A percentile compares a stretch with the other conserved stretches of the same genome.
Conservation (phyloP, 2,797 vertebrate genomes). For the Rhinella marina region DNA sequence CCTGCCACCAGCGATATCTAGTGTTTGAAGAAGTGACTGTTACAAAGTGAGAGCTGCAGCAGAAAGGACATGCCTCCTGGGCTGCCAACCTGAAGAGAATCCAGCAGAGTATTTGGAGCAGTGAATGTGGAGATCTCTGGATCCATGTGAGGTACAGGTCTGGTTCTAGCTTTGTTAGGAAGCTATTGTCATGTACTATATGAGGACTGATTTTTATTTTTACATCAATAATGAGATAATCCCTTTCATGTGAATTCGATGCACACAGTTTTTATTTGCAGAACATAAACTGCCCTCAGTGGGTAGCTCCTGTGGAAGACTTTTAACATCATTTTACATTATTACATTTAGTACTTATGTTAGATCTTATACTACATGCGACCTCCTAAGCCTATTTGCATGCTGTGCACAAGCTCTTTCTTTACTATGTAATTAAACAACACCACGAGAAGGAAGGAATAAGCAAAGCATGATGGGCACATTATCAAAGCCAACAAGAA, state of each 20-base stretch:
- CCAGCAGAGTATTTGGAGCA: no score
- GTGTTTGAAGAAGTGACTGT: no score
- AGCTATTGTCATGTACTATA: no score
- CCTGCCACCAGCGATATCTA: no score
- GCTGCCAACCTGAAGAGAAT: no score
- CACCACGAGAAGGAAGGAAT: conserved; percentile 21
- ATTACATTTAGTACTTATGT: background rate
- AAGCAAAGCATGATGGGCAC: conserved; percentile 44
- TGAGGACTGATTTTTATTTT: no score
- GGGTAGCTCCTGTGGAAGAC: background rate
- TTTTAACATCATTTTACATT: background rate
- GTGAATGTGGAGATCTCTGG: no score
- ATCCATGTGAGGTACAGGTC: no score
- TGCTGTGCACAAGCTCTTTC: conserved; percentile 33
- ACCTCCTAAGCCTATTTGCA: conserved; percentile 28
- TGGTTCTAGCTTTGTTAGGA: no score
- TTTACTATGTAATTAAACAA: conserved; percentile 57
- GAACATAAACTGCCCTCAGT: background rate
- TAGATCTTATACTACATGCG: background rate
- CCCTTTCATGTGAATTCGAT: background rate
- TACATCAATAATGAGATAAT: no score
- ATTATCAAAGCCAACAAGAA: conserved; percentile 46
- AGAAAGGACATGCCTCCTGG: no score
- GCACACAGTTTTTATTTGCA: background rate
- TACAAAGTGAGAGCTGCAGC: no score